Percentiles rank a stretch among this genome's conserved stretches.
Conservation (phyloP, 2,888 invertebrate species). For the Acronicta aceris region DNA sequence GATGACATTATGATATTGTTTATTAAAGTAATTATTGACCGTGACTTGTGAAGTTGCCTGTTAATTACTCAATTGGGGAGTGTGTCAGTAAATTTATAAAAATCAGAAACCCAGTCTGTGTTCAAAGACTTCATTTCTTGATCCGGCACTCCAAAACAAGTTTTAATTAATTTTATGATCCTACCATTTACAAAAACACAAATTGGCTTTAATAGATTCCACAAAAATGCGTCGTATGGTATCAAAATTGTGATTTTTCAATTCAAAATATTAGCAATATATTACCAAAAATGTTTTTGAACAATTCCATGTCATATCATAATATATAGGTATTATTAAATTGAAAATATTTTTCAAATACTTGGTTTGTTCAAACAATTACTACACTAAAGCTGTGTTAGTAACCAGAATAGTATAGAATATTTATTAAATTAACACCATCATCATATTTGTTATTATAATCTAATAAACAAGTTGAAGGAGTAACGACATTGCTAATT, state of each 20-base stretch:
- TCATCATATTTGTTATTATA: background rate
- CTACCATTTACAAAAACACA: constrained; percentile 1
- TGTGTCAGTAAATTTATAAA: too few relatives aligned
- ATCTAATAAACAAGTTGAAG: too few relatives aligned
- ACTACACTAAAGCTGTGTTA: background rate
- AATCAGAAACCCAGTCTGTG: too few relatives aligned
- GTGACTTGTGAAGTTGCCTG: too few relatives aligned
- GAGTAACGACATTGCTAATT: too few relatives aligned
- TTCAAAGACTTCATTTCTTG: background rate
- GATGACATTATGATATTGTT: too few relatives aligned
- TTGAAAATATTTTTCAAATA: background rate
- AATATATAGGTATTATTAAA: too few relatives aligned
- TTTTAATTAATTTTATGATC: constrained; percentile 2
- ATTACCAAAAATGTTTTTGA: background rate
- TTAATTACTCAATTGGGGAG: too few relatives aligned
- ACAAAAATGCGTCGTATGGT: background rate
- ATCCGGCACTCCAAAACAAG: background rate
- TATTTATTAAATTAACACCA: background rate
- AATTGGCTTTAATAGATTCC: background rate
- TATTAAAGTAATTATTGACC: too few relatives aligned
- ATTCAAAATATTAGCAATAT: constrained; percentile 2
- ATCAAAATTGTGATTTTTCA: background rate
- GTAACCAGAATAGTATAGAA: background rate
- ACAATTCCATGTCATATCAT: background rate
- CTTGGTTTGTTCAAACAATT: background rate